These are phyloP conservation scores for Cosmorhoe ocellata DNA, from an alignment of 2,888 invertebrate genomes.

Conservation along the genomic window DNA sequence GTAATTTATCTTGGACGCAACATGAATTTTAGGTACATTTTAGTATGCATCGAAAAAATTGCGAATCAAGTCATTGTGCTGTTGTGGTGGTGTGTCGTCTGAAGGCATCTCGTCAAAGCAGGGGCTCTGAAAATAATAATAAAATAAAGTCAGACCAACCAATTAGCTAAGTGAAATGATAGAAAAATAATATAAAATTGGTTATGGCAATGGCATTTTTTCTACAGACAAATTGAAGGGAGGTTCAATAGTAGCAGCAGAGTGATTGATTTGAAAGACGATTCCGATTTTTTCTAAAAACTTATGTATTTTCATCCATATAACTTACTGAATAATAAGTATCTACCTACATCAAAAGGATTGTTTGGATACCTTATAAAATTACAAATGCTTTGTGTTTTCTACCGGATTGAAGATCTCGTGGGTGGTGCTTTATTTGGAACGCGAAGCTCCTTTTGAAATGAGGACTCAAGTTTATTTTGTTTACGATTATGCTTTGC, in stretches of 20 bases:
- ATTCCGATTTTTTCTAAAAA: too few species aligned
- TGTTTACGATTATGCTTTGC: slow-evolving; percentile 26
- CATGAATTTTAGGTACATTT: slow-evolving; percentile 54
- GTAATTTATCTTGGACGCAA: slow-evolving; percentile 54
- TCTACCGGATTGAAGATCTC: slow-evolving; percentile 37
- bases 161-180: too few species aligned
- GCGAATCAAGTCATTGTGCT: slow-evolving; percentile 69
- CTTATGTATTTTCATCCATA: slow-evolving; percentile 11
- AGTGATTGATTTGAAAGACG: too few species aligned
- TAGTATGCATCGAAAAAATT: slow-evolving; percentile 38
- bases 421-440: slow-evolving; percentile 41
- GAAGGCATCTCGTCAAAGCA: slow-evolving; percentile 73
- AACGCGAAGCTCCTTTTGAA: slow-evolving; percentile 31
- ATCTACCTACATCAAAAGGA: slow-evolving; percentile 49
- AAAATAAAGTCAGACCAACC: slow-evolving; percentile 40
- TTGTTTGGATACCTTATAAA: slow-evolving; percentile 44
- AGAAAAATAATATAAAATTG: too few species aligned
- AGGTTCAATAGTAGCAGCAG: too few species aligned
- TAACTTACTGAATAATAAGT: slow-evolving; percentile 36
- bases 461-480: slow-evolving; percentile 27
- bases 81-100: slow-evolving; percentile 65
- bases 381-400: slow-evolving; percentile 35
- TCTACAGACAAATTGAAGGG: too few species aligned
- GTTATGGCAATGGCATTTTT: too few species aligned
- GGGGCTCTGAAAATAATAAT: slow-evolving; percentile 66